A percentile compares a stretch with the other conserved stretches of the same genome.
Evolutionary conservation across 2,888 invertebrate genomes (phyloP).

Genomic region (Dryococelus australis): DNA sequence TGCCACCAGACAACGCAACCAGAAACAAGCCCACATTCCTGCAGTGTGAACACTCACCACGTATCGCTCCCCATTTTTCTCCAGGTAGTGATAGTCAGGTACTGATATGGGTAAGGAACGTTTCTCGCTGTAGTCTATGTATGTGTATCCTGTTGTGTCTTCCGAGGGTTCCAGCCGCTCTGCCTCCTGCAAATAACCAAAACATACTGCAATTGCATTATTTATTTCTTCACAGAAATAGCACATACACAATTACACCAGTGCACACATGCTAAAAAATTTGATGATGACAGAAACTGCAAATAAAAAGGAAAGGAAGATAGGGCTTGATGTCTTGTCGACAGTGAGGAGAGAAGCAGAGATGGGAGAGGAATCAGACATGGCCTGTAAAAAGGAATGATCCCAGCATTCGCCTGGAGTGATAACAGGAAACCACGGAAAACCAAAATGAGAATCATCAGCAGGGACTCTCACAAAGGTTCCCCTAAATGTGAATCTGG

Average conservation of each 20-base stretch:
- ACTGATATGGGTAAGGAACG: conserved; percentile 78
- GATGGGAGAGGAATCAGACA: too few species aligned
- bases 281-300: too few species aligned
- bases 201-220: not conserved
- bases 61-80: conserved; percentile 86
- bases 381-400: too few species aligned
- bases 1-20: not conserved
- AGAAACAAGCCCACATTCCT: not conserved
- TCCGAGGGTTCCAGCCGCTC: conserved; percentile 85
- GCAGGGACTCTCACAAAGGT: too few species aligned
- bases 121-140: conserved; percentile 94
- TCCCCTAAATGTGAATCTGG: too few species aligned
- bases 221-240: not conserved
- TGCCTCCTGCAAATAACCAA: conserved; percentile 69
- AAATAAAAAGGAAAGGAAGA: too few species aligned
- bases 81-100: conserved; percentile 93
- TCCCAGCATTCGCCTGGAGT: too few species aligned
- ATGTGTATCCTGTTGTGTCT: conserved; percentile 79
- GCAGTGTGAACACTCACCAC: conserved; percentile 67
- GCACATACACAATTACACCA: not conserved
- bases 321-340: too few species aligned
- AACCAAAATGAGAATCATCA: too few species aligned
- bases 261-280: too few species aligned
- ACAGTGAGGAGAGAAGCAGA: too few species aligned
- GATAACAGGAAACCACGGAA: too few species aligned